phyloP scores from a whole-genome alignment of 1,140 invertebrate species.

The Penaeus japonicus region DNA sequence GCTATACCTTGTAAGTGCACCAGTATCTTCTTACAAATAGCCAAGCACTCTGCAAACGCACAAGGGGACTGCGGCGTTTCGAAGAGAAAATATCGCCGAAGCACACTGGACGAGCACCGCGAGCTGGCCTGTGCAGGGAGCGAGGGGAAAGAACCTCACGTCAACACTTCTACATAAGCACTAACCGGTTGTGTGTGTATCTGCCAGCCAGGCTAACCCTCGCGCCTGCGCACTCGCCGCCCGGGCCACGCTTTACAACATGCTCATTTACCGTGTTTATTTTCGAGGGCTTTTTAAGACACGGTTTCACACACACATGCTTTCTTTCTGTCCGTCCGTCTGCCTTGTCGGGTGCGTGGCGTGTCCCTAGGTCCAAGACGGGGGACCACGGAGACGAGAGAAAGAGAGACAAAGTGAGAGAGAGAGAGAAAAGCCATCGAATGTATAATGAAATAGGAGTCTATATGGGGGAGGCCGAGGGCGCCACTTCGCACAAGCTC shows the following conservation, averaged over 20 bases:
- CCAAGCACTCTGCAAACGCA: constrained; percentile 28
- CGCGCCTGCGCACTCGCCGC: background rate
- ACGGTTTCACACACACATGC: no score
- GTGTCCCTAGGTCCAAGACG: no score
- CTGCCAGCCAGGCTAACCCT: constrained; percentile 39
- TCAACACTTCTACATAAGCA: constrained; percentile 43
- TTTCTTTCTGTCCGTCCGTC: no score
- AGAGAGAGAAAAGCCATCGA: no score
- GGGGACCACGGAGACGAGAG: no score
- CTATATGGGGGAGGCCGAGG: background rate
- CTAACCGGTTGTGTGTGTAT: constrained; percentile 41
- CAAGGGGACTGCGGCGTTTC: background rate
- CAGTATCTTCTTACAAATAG: background rate
- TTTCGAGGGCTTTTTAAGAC: no score
- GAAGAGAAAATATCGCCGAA: background rate
- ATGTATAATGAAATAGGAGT: no score
- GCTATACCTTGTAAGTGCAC: background rate
- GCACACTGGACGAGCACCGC: constrained; percentile 25
- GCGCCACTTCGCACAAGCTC: constrained; percentile 33
- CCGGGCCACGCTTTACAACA: constrained; percentile 25
- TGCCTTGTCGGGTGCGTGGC: no score
- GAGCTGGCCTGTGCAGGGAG: constrained; percentile 37
- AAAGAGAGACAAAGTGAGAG: no score
- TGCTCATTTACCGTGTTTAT: no score
- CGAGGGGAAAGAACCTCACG: constrained; percentile 43